Percentiles rank a stretch among this genome's conserved stretches.
Evolutionary conservation across 2,888 invertebrate genomes (phyloP).

Genomic region (Xestia xanthographa): DNA sequence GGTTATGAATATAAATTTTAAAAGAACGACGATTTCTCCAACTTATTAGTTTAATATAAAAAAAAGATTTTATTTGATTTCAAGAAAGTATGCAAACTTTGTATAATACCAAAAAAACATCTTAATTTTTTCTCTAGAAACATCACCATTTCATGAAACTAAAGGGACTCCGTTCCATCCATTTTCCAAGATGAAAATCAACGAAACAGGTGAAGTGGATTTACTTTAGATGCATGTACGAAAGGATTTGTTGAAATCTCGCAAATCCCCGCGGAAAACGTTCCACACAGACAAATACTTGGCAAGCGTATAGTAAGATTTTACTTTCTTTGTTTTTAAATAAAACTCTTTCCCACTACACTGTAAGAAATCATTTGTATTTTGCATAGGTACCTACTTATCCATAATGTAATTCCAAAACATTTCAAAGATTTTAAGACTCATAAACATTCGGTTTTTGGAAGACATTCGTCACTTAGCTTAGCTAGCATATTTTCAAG

Average conservation of each 20-base stretch:
- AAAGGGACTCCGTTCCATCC: neutral
- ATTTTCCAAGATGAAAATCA: neutral
- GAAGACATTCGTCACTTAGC: neutral
- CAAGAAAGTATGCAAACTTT: neutral
- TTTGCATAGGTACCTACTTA: neutral
- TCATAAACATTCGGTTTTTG: no score
- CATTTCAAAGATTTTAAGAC: neutral
- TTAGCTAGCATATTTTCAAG: neutral
- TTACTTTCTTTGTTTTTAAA: conserved; percentile 9
- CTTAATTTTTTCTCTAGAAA: neutral
- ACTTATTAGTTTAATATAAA: neutral
- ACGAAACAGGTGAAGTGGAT: conserved; percentile 22
- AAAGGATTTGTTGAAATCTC: conserved; percentile 44
- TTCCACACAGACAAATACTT: conserved; percentile 29
- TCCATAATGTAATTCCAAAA: neutral
- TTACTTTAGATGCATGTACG: conserved; percentile 34
- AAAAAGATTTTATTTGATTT: neutral
- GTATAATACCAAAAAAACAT: neutral
- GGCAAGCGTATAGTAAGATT: conserved; percentile 10
- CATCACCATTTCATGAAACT: neutral
- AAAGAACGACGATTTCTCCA: neutral
- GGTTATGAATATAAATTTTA: no score
- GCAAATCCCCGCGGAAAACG: conserved; percentile 33
- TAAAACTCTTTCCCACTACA: neutral
- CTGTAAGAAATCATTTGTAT: neutral